Conservation (phyloP, 1,140 invertebrate genomes). For the Hylaeus anthracinus region DNA sequence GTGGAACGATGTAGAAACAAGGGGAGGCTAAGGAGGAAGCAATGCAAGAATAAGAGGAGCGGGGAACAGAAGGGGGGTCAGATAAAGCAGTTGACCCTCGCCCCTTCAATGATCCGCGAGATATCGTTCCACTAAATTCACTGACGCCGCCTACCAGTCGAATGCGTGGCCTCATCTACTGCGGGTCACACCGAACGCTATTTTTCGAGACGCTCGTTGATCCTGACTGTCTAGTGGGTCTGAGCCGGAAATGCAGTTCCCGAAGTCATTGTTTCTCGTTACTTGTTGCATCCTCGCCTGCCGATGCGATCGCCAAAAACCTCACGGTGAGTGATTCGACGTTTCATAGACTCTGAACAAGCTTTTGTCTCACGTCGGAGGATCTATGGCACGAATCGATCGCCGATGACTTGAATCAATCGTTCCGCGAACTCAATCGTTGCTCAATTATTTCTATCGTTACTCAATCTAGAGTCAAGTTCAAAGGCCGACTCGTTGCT, state of each 20-base stretch:
- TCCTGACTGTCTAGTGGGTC: neutral
- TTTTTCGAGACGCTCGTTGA: neutral
- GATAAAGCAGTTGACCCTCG: conserved; percentile 66
- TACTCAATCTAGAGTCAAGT: neutral
- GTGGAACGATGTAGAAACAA: conserved; percentile 6
- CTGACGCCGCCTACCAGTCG: conserved; percentile 48
- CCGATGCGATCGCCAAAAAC: neutral
- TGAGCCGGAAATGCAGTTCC: conserved; percentile 20
- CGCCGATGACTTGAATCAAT: neutral
- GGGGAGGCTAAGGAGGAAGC: conserved; percentile 48
- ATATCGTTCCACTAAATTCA: conserved; percentile 63
- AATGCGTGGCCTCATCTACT: conserved; percentile 40
- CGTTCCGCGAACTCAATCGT: neutral
- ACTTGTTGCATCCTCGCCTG: neutral
- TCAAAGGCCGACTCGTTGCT: conserved; percentile 2
- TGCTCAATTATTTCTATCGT: conserved; percentile 1
- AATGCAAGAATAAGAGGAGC: conserved; percentile 26
- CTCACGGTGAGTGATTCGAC: conserved; percentile 1
- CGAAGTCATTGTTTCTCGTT: neutral
- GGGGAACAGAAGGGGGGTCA: conserved; percentile 17
- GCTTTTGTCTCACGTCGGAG: neutral
- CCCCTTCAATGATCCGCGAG: conserved; percentile 59
- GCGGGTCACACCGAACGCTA: neutral
- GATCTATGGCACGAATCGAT: neutral
- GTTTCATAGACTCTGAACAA: neutral